Conservation (phyloP, 1,140 invertebrate species). For the fruit fly (Drosophila melanogaster) region Release_6_plus_ISO1_MT NT_037436.4:17589501-17590000, state of each 20-base stretch:
- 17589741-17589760: conserved; percentile 1
- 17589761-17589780: not conserved
- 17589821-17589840: not conserved
- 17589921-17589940: no score
- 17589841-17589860: no score
- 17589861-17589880: no score
- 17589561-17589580: conserved; percentile 18
- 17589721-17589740: not conserved
- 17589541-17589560: conserved; percentile 74
- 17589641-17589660: conserved; percentile 32
- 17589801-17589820: not conserved
- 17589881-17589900: no score
- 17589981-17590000: no score
- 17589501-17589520: conserved; percentile 39
- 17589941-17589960: no score
- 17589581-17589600: conserved; percentile 61
- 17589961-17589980: no score
- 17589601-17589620: conserved; percentile 59
- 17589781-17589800: not conserved
- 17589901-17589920: no score
- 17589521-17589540: conserved; percentile 22
- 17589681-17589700: conserved; percentile 54
- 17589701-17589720: not conserved
- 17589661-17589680: conserved; percentile 80
- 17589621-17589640: conserved; percentile 57